Evolutionary conservation across 2,888 invertebrate species (phyloP), one percentile per base, ranked within the genome.

Genomic region (Patella pellucida): DNA sequence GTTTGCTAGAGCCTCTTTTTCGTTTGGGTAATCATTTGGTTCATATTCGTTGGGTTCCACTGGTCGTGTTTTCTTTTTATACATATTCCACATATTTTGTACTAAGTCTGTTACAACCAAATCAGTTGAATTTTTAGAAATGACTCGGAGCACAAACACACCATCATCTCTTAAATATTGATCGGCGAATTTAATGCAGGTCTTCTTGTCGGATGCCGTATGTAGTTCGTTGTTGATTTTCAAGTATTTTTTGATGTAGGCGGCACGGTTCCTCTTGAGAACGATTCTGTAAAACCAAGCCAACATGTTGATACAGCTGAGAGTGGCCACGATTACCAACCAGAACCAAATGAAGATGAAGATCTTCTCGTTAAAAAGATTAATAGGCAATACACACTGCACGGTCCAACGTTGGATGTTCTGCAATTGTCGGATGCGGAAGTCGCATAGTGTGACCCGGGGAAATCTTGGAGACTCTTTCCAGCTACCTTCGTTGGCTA

Each of bases 311-410:
- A 85, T 72, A 12, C 81, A 80, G 31, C 86, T 84, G 12, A 83
- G 72, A 5, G 84, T 56, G 41, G 85, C 81, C 0, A 88, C 81
- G 11, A 88, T 77, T 2, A 87, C 85, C 23, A 87, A 77, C 88
- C 88, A 88, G 76, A 88, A 88, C 88, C 87, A 88, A 50, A 88
- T 80, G 76, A 88, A 86, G n/a, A 88, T 84, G 78, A 88, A 88
- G 71, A 88, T 87, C 79, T 88, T 88, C 77, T 87, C 87, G 78
- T 87, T 88, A 78, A 87, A 88, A 27, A 88, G 80, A 77, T 88
- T 88, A 72, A 88, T 87, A 11, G 88, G 87, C 68, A 87, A 80
- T 15, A 87, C 87, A 78, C 87, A 87, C 74, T 87, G 88, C 9
- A 88, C 87, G 7, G 87, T 87, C 85, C 85, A 87, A 31, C 85